A percentile compares a stretch with the other conserved stretches of the same genome.
These are phyloP conservation scores for Eudyptes chrysolophus DNA, from an alignment of 2,113 vertebrate genomes.

Conservation along the genomic window DNA sequence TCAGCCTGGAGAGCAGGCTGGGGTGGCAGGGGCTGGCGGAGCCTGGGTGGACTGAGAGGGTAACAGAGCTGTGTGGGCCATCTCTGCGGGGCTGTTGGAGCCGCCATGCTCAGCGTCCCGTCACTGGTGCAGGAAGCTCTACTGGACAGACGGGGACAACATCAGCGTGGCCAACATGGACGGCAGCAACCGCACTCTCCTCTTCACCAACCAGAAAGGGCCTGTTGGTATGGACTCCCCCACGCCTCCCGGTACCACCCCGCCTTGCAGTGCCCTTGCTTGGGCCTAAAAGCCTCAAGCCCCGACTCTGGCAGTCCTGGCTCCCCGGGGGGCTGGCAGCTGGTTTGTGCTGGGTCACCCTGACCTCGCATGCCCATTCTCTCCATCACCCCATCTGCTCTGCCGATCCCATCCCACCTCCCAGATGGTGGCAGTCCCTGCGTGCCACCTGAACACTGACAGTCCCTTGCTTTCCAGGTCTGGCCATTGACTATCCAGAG, in stretches of 20 bases:
- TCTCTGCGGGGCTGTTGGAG: rapidly evolving
- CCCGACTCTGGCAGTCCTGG: not conserved
- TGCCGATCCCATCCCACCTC: not conserved
- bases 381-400: not conserved
- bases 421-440: rapidly evolving
- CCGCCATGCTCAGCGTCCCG: rapidly evolving
- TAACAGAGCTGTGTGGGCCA: not conserved
- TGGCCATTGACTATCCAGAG: slow-evolving; percentile 89
- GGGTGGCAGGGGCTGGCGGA: not conserved
- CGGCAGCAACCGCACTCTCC: slow-evolving; percentile 83
- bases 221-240: slow-evolving; percentile 84
- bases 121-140: slow-evolving; percentile 82
- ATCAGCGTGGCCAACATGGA: slow-evolving; percentile 96
- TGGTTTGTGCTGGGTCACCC: not conserved
- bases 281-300: not conserved
- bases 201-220: slow-evolving; percentile 89
- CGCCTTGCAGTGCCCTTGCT: rapidly evolving
- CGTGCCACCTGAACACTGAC: rapidly evolving
- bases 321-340: rapidly evolving
- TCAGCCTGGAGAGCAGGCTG: not conserved
- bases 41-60: not conserved
- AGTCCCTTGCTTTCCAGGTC: slow-evolving; percentile 67
- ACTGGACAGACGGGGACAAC: slow-evolving; percentile 95
- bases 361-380: rapidly evolving
- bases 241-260: rapidly evolving